Base-by-base conservation (phyloP, 2,113 vertebrate species). In the Syngnathoides biaculeatus region DNA sequence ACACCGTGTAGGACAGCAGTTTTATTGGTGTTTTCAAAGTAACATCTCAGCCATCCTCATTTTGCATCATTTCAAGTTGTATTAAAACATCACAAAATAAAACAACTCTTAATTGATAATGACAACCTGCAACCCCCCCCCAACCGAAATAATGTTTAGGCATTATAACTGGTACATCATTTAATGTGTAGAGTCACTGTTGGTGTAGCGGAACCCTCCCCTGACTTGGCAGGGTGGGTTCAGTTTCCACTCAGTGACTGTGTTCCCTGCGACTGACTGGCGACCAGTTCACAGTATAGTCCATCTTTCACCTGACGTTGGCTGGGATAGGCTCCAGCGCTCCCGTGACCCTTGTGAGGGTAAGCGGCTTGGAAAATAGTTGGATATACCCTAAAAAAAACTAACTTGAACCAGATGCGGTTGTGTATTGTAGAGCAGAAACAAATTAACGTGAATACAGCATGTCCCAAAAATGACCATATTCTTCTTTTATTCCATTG, bases 331-430 rank as follows among this genome's bases (percentile, higher is more conserved):
- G n/a, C n/a, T n/a, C n/a, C n/a, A n/a, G n/a, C n/a, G n/a, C n/a
- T n/a, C n/a, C n/a, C n/a, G n/a, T n/a, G n/a, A n/a, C n/a, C n/a
- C n/a, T n/a, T n/a, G n/a, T n/a, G n/a, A n/a, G n/a, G n/a, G n/a
- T n/a, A n/a, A n/a, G n/a, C n/a, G n/a, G n/a, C n/a, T n/a, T n/a
- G 27, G 60, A 64, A 45, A 75, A 43, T 67, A 35, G 1, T 35
- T 35, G n/a, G n/a, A n/a, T 35, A 35, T 59, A 24, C n/a, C n/a
- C n/a, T n/a, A n/a, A n/a, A 12, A 2, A 43, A 43, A 62, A 38
- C 14, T 61, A 52, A 69, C 39, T 64, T 73, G 64, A 77, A 78
- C 53, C 59, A 42, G 35, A 43, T 40, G 65, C 22, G 19, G 45
- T 45, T 45, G 43, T 48, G 15, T 48, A 19, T 48, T 17, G 45